A percentile compares a stretch with the other conserved stretches of the same genome.
phyloP scores from a whole-genome alignment of 2,888 invertebrate genomes.

The Amphipyra tragopoginis region DNA sequence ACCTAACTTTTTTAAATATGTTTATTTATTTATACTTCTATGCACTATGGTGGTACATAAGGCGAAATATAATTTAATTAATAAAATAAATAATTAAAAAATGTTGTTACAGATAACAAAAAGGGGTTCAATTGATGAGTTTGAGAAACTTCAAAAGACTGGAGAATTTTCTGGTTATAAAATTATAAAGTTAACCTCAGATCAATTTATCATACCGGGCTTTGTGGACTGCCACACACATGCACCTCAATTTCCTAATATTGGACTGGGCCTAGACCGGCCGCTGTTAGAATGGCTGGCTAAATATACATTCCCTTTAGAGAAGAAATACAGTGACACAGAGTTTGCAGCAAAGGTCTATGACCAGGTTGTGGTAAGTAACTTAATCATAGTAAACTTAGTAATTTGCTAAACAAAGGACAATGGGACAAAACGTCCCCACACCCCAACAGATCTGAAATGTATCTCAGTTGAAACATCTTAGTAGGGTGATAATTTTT shows the following conservation, averaged over 20 bases:
- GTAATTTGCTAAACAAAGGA: no score
- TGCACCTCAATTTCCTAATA: conserved; percentile 96
- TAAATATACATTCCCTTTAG: conserved; percentile 95
- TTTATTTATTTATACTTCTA: no score
- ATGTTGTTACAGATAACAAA: conserved; percentile 74
- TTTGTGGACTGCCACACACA: conserved; percentile 97
- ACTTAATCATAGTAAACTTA: no score
- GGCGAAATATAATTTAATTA: no score
- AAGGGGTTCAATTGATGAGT: conserved; percentile 69
- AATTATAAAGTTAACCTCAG: conserved; percentile 65
- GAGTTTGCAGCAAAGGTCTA: conserved; percentile 93
- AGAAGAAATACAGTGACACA: conserved; percentile 92
- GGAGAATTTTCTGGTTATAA: conserved; percentile 63
- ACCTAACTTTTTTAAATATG: no score
- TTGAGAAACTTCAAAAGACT: conserved; percentile 54
- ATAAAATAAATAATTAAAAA: no score
- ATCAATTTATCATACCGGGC: conserved; percentile 95
- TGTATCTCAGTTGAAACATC: no score
- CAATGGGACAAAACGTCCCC: no score
- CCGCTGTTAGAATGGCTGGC: conserved; percentile 96
- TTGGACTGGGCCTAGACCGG: conserved; percentile 95
- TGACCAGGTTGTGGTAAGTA: conserved; percentile 94
- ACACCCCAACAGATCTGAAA: no score
- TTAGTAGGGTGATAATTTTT: no score
- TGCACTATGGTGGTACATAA: no score